A percentile compares a stretch with the other conserved stretches of the same genome.
Evolutionary conservation across 2,888 invertebrate species (phyloP).

Genomic region (Stenotaenia linearis): DNA sequence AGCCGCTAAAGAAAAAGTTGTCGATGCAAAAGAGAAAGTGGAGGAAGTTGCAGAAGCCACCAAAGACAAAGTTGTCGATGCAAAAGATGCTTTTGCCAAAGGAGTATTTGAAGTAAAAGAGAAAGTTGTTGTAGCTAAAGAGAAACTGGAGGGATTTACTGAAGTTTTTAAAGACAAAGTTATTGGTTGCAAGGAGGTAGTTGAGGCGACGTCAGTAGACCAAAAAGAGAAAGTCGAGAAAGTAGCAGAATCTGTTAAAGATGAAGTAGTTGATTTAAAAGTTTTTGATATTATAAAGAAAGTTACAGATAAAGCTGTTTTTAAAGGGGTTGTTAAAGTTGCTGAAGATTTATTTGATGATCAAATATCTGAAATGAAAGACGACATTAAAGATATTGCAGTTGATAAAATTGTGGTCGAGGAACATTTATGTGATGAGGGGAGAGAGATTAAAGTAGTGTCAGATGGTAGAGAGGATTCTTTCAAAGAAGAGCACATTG

Average conservation of each 20-base stretch:
- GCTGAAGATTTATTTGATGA: neutral
- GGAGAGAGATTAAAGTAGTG: constrained; percentile 36
- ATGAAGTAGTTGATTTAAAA: neutral
- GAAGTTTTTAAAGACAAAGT: too few species aligned
- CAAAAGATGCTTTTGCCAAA: too few species aligned
- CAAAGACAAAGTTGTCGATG: neutral
- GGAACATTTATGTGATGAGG: constrained; percentile 29
- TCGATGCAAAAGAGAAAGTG: constrained; percentile 38
- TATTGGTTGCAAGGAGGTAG: too few species aligned
- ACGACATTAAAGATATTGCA: neutral
- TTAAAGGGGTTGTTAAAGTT: neutral
- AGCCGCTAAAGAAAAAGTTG: constrained; percentile 40
- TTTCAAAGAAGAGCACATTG: neutral
- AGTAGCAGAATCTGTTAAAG: neutral
- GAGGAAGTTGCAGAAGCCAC: neutral
- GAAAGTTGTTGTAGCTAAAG: neutral
- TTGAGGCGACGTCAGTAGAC: too few species aligned
- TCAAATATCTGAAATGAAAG: neutral
- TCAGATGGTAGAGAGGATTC: neutral
- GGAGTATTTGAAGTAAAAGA: constrained; percentile 43
- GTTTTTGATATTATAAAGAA: neutral
- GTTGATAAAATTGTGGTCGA: neutral
- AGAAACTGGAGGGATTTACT: neutral
- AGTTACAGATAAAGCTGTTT: neutral
- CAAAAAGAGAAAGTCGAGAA: neutral